These are phyloP conservation scores for Philypnodon macrostomus DNA, from an alignment of 2,797 vertebrate genomes.

Conservation along the genomic window DNA sequence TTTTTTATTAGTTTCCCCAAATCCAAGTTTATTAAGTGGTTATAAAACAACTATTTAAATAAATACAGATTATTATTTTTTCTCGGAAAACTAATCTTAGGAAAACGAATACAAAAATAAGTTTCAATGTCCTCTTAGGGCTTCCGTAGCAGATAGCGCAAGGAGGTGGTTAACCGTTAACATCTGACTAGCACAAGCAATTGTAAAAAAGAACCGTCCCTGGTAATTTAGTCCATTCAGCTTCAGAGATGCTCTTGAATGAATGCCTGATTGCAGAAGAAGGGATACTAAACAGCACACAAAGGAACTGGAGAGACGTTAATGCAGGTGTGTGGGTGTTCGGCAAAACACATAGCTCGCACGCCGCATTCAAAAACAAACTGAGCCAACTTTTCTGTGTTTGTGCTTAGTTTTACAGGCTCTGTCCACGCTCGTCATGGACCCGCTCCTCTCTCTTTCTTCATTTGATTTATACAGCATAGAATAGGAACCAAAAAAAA, in stretches of 20 bases:
- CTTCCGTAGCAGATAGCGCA: no score
- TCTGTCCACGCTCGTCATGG: conserved; percentile 14
- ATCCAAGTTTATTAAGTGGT: no score
- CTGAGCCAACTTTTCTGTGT: conserved; percentile 44
- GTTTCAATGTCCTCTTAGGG: no score
- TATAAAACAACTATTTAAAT: no score
- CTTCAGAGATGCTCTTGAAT: conserved; percentile 37
- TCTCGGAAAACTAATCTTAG: no score
- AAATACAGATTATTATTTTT: no score
- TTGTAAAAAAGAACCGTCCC: conserved; percentile 24
- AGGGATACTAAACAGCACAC: conserved; percentile 14
- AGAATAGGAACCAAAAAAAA: no score
- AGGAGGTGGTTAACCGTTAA: conserved; percentile 1
- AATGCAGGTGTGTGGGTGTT: conserved; percentile 6
- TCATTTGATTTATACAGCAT: no score
- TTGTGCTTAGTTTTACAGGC: conserved; percentile 30
- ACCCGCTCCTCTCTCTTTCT: conserved; percentile 6
- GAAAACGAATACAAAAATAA: no score
- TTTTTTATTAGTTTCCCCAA: no score
- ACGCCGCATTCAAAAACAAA: conserved; percentile 13
- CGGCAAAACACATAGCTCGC: conserved; percentile 7
- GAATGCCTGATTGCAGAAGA: conserved; percentile 50
- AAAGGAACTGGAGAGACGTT: background rate
- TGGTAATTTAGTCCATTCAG: conserved; percentile 52
- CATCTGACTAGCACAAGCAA: no score